Base-by-base conservation (phyloP, 2,888 invertebrate species). In the Dione vanillae region DNA sequence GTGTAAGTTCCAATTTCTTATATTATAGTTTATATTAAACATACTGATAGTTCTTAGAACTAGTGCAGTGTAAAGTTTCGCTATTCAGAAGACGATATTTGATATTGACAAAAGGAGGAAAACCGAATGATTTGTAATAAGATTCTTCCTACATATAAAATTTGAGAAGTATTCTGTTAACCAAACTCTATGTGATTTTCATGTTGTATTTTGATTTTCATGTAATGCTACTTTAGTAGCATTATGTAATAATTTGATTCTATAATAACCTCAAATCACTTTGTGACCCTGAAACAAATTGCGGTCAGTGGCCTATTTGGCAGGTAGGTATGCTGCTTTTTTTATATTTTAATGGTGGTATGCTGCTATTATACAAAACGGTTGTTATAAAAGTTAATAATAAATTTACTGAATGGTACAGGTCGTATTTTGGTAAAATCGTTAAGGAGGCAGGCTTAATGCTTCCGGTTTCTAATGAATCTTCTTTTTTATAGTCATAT, bases 301-400 rank as follows among this genome's bases (percentile, higher is more conserved):
- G 49, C 19, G 49, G 20, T 49, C 19, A 19, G 20, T 10, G 5
- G 19, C 11, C 49, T 49, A 49, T 49, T 49, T 49, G 19, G 49
- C 20, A 49, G 20, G 49, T n/a, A n/a, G n/a, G n/a, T 20, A 49
- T n/a, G n/a, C n/a, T n/a, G n/a, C n/a, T n/a, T n/a, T n/a, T n/a
- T n/a, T n/a, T n/a, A n/a, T n/a, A n/a, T n/a, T n/a, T n/a, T n/a
- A n/a, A n/a, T n/a, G n/a, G n/a, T n/a, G 9, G 16, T 5, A 27
- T 27, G 27, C 19, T 11, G 3, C 11, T 20, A 49, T 49, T 49
- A 54, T 35, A 8, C 10, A 56, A 16, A 35, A 37, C 35, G 35
- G 35, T 54, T 37, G 37, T 35, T 56, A 56, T 16, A 40, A 56
- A 40, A 56, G 37, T 56, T 56, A 40, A 11, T 40, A 56, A 56